These are phyloP conservation scores for Gracilinanus agilis DNA, from an alignment of 2,113 vertebrate species.

Conservation along the genomic window DNA sequence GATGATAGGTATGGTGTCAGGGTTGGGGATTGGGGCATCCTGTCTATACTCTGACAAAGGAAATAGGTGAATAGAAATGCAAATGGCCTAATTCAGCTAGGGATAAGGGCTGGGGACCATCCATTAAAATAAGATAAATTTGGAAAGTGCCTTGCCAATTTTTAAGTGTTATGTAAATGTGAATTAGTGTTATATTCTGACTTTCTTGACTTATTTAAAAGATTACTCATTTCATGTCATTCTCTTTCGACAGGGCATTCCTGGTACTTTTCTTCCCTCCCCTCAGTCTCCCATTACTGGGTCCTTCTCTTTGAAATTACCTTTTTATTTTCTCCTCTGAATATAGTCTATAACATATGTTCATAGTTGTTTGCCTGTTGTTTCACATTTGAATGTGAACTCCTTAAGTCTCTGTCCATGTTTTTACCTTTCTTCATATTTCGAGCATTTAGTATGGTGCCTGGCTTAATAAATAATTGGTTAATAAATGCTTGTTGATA, in stretches of 20 bases:
- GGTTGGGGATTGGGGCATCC: background rate
- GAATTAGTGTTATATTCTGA: background rate
- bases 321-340: background rate
- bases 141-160: background rate
- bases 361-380: background rate
- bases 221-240: background rate
- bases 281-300: background rate
- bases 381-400: background rate
- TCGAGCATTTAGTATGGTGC: background rate
- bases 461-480: background rate
- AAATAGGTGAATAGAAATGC: background rate
- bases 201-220: background rate
- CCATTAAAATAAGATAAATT: background rate
- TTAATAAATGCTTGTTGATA: background rate
- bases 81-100: background rate
- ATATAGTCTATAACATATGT: background rate
- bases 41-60: background rate
- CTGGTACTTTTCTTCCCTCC: background rate
- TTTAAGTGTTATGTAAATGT: background rate
- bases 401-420: background rate
- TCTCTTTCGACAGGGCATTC: background rate
- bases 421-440: background rate
- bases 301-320: background rate
- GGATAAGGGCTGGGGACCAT: background rate
- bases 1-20: background rate